Base-by-base conservation (phyloP, 2,888 invertebrate species). In the Deilephila elpenor region DNA sequence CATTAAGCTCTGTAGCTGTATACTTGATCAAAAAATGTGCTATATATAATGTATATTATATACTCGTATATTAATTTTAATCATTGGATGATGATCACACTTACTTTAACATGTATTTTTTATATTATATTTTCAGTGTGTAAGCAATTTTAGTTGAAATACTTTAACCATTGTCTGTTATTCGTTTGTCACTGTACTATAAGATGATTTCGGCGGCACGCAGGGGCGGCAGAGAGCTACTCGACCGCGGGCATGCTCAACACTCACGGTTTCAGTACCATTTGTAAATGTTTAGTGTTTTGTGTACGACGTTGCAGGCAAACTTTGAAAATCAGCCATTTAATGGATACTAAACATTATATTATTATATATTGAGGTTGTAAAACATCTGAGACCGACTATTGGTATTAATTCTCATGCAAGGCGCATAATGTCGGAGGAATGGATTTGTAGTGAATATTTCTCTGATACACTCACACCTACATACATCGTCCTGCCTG, bases 221-320 rank as follows among this genome's bases (percentile, higher is more conserved):
- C 25, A 25, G 19, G 61, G 62, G 34, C 34, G 37, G 32, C 37
- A 34, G 62, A 3, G 7, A 32, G 32, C 29, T 61, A 34, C 20
- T 17, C 25, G 11, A 17, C 67, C 17, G 5, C 51, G 20, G 51
- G 51, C 20, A 11, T n/a, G 64, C 51, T 67, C 67, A 8, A 25
- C 44, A 37, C 20, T 37, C 25, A 25, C 8, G 6, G 17, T 64
- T 64, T 53, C 7, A 11, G 56, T 32, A 51, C 44, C 4, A 25
- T 44, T 11, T 67, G n/a, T 67, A 44, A 32, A 5, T 34, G 62
- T 44, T 44, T 11, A 59, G 70, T 59, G 51, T 74, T 61, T 67
- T 71, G 75, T 76, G 75, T 73, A 71, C 1, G 70, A 75, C 75
- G 62, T 62, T 44, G 34, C 62, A 62, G 64, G 64, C 64, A 64